Base-by-base conservation (phyloP, 2,888 invertebrate species). In the Tachina grossa region DNA sequence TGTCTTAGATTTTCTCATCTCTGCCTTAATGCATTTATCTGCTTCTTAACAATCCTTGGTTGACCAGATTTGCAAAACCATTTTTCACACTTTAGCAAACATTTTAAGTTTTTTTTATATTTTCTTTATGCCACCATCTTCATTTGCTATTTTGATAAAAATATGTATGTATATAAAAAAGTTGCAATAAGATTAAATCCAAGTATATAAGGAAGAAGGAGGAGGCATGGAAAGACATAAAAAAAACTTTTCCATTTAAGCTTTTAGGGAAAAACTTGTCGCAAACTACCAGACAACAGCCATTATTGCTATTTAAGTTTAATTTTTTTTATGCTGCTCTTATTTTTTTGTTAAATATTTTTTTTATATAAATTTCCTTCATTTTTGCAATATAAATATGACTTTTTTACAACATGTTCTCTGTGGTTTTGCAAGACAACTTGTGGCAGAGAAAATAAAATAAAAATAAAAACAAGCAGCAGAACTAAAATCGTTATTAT, bases 21-120 rank as follows among this genome's bases (percentile, higher is more conserved):
- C 41, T 51, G 41, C 55, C 55, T 57, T 80, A 84, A 84, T 84
- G 81, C 81, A 75, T 85, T 85, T 85, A 85, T 81, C 77, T 59
- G 63, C 81, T 78, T 65, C 55, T 77, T 76, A 74, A 69, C 68
- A 63, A 77, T 82, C 45, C 76, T 79, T 79, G 75, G 79, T 85
- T 85, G 82, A 85, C 82, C 85, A 85, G 82, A 83, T 79, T 85
- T 72, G 66, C 78, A 79, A 75, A 82, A 82, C 78, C 82, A 79
- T 76, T 83, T 85, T 83, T 85, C 82, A 83, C 85, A 85, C 85
- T 85, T 85, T 85, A 79, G 78, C 85, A 82, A 82, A 75, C 78
- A 85, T 79, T 85, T 80, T 66, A 57, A 55, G 45, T 57, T 74
- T 59, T 74, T 41, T 39, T 45, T 47, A n/a, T 39, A 45, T 41